These are phyloP conservation scores for Pitangus sulphuratus DNA, from an alignment of 2,797 vertebrate species.

Conservation along the genomic window DNA sequence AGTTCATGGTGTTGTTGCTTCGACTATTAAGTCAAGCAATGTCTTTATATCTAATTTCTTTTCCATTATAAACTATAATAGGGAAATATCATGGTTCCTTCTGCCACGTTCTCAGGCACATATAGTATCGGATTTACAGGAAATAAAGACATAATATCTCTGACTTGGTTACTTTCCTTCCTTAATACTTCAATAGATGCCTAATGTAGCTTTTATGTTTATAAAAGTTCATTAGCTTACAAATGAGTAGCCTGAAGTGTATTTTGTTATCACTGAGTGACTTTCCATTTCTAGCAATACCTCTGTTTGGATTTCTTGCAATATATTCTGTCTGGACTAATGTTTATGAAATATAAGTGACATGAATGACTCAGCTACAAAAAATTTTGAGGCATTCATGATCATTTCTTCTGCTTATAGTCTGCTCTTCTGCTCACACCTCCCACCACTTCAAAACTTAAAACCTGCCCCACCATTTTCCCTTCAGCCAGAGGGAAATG, in stretches of 20 bases:
- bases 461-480: background rate
- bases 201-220: slow-evolving; percentile 23
- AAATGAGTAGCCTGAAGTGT: slow-evolving; percentile 53
- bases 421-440: background rate
- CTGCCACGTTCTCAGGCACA: background rate
- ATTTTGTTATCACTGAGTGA: slow-evolving; percentile 16
- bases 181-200: slow-evolving; percentile 9
- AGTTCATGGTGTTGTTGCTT: background rate
- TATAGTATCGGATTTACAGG: background rate
- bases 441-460: background rate
- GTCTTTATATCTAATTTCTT: background rate
- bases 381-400: background rate
- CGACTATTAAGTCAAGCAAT: background rate
- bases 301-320: background rate
- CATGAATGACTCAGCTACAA: background rate
- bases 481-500: background rate
- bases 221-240: slow-evolving; percentile 36
- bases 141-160: slow-evolving; percentile 10
- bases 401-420: background rate
- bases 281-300: slow-evolving; percentile 14
- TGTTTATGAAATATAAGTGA: background rate
- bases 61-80: background rate
- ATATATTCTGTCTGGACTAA: background rate
- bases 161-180: background rate
- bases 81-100: background rate